Conservation (phyloP, 2,888 invertebrate species). For the Crocallis elinguaria region DNA sequence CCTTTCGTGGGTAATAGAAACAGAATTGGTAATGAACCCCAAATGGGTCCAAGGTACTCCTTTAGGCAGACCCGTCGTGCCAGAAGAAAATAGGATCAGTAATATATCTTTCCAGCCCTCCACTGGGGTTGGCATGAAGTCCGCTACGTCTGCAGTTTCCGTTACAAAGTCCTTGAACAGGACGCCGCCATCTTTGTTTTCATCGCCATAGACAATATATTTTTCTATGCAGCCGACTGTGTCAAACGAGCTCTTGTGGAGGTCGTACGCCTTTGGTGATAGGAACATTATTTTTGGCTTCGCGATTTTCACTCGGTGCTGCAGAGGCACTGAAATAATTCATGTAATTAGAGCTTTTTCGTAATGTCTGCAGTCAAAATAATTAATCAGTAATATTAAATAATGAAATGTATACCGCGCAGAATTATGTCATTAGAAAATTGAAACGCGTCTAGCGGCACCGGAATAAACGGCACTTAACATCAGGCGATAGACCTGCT, state of each 20-base stretch:
- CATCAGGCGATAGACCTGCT: too few species aligned
- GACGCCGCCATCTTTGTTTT: conserved; percentile 18
- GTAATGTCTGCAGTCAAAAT: too few species aligned
- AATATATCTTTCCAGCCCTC: conserved; percentile 42
- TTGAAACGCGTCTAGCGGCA: too few species aligned
- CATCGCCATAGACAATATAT: conserved; percentile 40
- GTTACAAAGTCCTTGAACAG: conserved; percentile 38
- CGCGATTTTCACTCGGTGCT: conserved; percentile 39
- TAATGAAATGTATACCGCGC: too few species aligned
- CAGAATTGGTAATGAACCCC: conserved; percentile 23
- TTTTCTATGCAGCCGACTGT: conserved; percentile 22
- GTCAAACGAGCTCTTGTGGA: conserved; percentile 29
- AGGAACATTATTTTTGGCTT: conserved; percentile 48
- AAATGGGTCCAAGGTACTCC: conserved; percentile 48
- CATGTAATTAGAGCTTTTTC: too few species aligned
- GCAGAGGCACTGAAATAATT: conserved; percentile 37
- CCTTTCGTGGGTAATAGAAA: conserved; percentile 9
- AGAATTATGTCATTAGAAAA: too few species aligned
- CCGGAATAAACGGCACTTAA: too few species aligned
- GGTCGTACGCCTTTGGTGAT: conserved; percentile 34
- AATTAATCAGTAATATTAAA: neutral
- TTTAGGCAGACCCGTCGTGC: conserved; percentile 52
- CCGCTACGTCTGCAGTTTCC: conserved; percentile 26
- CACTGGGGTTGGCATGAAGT: conserved; percentile 39
- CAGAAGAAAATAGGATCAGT: conserved; percentile 47